phyloP scores from a whole-genome alignment of 2,888 invertebrate species.

The Unio pictorum region DNA sequence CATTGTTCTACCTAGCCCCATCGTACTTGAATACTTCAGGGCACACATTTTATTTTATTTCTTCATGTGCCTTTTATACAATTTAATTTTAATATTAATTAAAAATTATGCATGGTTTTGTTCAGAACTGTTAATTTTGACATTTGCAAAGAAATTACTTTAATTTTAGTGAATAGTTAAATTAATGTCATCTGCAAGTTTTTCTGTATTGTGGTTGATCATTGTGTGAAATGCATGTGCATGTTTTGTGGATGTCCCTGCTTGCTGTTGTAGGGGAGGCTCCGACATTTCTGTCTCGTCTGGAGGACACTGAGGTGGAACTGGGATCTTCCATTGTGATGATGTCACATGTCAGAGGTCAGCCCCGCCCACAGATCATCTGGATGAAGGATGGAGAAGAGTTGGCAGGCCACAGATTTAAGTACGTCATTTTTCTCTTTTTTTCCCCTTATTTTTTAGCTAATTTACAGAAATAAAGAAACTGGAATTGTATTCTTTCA shows the following conservation, averaged over 20 bases:
- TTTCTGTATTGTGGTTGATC: no score
- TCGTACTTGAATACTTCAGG: no score
- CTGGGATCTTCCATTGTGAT: constrained; percentile 52
- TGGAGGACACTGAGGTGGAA: constrained; percentile 52
- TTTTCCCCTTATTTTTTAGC: constrained; percentile 7
- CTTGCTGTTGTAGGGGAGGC: constrained; percentile 48
- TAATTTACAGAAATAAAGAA: no score
- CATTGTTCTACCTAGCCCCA: no score
- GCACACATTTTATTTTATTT: not conserved
- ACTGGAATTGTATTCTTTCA: no score
- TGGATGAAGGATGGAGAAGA: constrained; percentile 63
- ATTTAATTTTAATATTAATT: not conserved
- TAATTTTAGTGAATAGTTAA: not conserved
- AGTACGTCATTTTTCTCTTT: constrained; percentile 36
- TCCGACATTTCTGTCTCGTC: constrained; percentile 56
- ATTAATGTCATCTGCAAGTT: no score
- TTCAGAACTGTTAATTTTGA: not conserved
- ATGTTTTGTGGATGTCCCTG: not conserved
- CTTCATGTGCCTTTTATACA: not conserved
- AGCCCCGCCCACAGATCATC: constrained; percentile 58
- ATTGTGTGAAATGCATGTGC: constrained; percentile 1
- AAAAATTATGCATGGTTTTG: not conserved
- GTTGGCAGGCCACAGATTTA: constrained; percentile 57
- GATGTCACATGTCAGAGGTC: constrained; percentile 60
- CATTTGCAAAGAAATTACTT: constrained; percentile 1